Evolutionary conservation across 2,113 vertebrate species (phyloP).

Genomic region (Scytalopus superciliaris): DNA sequence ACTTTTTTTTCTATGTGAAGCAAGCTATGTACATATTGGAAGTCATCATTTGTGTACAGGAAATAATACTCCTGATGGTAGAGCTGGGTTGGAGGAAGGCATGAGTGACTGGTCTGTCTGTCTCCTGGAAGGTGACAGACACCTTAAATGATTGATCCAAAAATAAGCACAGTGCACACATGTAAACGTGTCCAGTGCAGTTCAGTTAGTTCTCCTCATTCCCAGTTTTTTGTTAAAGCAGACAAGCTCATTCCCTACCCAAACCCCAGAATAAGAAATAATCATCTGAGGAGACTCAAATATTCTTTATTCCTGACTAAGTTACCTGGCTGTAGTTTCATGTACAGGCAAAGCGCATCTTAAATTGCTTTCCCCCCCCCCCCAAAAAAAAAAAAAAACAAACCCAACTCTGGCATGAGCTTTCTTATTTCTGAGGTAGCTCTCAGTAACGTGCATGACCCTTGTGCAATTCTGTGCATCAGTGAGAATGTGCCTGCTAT

Average conservation of each 20-base stretch:
- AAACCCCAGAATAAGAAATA: background rate
- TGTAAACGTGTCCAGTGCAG: background rate
- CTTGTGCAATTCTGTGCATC: background rate
- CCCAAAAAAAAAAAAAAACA: background rate
- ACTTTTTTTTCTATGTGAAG: background rate
- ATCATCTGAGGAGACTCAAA: background rate
- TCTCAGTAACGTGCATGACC: background rate
- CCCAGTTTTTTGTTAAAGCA: background rate
- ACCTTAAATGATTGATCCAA: background rate
- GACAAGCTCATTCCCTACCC: background rate
- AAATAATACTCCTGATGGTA: background rate
- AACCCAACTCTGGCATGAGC: background rate
- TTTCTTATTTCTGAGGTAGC: background rate
- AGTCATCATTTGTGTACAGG: background rate
- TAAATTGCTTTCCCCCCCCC: background rate
- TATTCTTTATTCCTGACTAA: background rate
- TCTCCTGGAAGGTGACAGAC: background rate
- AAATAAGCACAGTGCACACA: accelerated
- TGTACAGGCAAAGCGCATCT: background rate
- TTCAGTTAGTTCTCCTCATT: background rate
- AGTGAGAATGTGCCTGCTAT: background rate
- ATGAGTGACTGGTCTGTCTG: background rate
- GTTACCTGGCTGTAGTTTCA: background rate
- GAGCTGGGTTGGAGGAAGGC: background rate
- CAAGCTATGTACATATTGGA: background rate